Conservation (phyloP, 2,113 vertebrate species). For the Psittacula cyanocephala region DNA sequence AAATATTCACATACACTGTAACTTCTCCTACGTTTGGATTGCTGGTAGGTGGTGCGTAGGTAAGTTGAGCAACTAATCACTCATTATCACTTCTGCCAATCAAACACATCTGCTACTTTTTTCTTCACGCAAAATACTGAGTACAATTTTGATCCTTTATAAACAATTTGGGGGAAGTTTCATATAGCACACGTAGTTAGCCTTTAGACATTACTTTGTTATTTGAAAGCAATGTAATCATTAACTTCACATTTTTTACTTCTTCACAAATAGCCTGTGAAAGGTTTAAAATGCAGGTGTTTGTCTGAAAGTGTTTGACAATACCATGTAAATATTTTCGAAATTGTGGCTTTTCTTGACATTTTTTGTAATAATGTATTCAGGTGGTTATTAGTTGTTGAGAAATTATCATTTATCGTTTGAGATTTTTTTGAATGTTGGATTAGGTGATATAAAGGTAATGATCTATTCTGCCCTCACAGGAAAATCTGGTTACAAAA, state of each 20-base stretch:
- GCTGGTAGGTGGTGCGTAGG: background rate
- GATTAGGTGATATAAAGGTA: background rate
- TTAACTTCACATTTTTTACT: background rate
- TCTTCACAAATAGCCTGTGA: background rate
- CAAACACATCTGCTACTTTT: background rate
- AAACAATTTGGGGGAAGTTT: background rate
- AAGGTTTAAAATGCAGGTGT: background rate
- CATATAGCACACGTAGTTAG: background rate
- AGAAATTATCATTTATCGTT: background rate
- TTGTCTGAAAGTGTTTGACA: background rate
- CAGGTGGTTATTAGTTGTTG: background rate
- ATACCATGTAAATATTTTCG: background rate
- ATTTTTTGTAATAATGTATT: background rate
- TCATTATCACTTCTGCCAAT: background rate
- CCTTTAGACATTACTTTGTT: background rate
- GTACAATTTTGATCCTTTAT: background rate
- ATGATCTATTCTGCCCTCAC: background rate
- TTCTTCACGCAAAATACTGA: background rate
- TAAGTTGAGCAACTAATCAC: background rate
- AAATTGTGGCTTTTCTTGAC: background rate
- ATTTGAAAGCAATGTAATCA: background rate
- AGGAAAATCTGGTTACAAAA: background rate
- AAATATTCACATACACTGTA: background rate
- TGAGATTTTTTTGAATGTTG: background rate
- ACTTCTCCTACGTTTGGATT: fast-evolving